A percentile compares a stretch with the other conserved stretches of the same genome.
Evolutionary conservation across 2,888 invertebrate species (phyloP).

Genomic region (Zootermopsis nevadensis): DNA sequence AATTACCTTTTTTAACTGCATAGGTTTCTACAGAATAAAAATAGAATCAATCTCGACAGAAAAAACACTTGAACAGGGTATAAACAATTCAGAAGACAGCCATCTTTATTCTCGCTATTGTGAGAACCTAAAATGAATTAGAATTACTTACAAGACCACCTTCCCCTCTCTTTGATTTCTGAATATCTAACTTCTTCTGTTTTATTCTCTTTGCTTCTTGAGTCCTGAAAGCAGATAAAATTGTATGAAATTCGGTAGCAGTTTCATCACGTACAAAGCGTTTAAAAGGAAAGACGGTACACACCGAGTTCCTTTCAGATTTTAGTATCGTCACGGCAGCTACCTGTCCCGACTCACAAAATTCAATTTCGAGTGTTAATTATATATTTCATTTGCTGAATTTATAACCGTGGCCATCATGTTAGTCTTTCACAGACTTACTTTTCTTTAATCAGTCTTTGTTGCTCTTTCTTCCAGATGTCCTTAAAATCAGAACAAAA

Average conservation of each 20-base stretch:
- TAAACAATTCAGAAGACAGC: too few species aligned
- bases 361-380: too few species aligned
- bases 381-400: background rate
- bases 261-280: too few species aligned
- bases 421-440: constrained; percentile 62
- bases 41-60: background rate
- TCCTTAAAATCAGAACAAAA: constrained; percentile 96
- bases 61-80: background rate
- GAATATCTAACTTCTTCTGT: constrained; percentile 67
- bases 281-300: background rate
- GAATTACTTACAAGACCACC: constrained; percentile 57
- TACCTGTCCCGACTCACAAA: too few species aligned
- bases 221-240: constrained; percentile 64
- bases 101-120: too few species aligned
- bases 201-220: constrained; percentile 72
- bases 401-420: too few species aligned
- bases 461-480: constrained; percentile 93
- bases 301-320: background rate
- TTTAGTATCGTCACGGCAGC: too few species aligned
- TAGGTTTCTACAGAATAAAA: background rate
- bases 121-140: constrained; percentile 19
- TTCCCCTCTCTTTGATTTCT: constrained; percentile 59
- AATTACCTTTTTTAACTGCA: background rate
- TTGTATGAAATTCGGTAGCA: background rate
- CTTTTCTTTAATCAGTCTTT: constrained; percentile 85